Evolutionary conservation across 2,113 vertebrate species (phyloP).

Genomic region (Dolichallabes microphthalmus): DNA sequence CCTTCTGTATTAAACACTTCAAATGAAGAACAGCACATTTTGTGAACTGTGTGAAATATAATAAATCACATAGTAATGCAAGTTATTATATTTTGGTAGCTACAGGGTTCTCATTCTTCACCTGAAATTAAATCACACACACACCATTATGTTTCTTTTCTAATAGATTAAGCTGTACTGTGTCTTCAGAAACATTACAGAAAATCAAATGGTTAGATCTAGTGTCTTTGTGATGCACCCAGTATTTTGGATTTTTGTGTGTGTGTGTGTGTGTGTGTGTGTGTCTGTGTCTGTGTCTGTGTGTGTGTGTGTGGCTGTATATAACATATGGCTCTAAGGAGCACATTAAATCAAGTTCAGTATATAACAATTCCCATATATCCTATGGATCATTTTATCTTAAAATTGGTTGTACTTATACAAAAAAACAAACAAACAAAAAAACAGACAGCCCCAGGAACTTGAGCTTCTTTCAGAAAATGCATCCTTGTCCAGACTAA

Average conservation of each 20-base stretch:
- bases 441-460: background rate
- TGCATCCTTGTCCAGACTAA: constrained; percentile 52
- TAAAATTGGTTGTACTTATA: constrained; percentile 17
- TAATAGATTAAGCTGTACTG: background rate
- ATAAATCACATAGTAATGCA: constrained; percentile 26
- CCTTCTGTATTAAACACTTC: constrained; percentile 26
- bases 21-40: constrained; percentile 22
- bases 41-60: constrained; percentile 25
- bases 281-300: too few relatives aligned
- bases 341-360: background rate
- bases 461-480: constrained; percentile 9
- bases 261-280: too few relatives aligned
- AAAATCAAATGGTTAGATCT: background rate
- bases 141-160: background rate
- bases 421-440: too few relatives aligned
- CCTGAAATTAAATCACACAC: constrained; percentile 4
- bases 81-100: constrained; percentile 17
- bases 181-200: background rate
- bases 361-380: background rate
- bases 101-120: constrained; percentile 22
- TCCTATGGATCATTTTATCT: background rate
- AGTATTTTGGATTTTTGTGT: too few relatives aligned
- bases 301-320: background rate
- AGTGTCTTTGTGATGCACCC: background rate
- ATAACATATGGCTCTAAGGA: background rate